Base-by-base conservation (phyloP, 2,888 invertebrate species). In the Dyspetes luteomarginatus region DNA sequence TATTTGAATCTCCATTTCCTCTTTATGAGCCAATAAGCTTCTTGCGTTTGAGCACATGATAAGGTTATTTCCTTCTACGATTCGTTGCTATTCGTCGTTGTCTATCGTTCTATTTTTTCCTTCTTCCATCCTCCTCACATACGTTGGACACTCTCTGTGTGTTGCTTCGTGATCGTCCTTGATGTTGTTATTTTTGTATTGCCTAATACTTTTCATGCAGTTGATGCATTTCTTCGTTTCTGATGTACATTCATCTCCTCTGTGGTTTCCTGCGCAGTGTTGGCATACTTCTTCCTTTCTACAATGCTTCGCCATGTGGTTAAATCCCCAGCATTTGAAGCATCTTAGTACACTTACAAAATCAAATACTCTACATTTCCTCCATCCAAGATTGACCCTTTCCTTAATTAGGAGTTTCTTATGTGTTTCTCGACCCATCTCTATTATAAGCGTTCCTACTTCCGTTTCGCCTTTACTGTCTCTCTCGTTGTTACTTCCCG, bases 1-100 rank as follows among this genome's bases (percentile, higher is more conserved):
- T 9, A 80, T 55, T 55, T 67, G 30, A 7, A 64, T 43, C 22
- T 56, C 65, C 17, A 78, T 50, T 48, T 78, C 67, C 2, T 74
- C 64, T 7, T 24, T 60, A 28, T 78, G 30, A 19, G 12, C 45
- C 0, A 78, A 19, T 4, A 78, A 15, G 12, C 78, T 78, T 19
- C 74, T 50, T 2, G 67, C 52, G 50, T 78, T 74, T 26, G 62
- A 36, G n/a, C 55, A 74, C 17, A 67, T 12, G 12, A 65, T 24
- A 0, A 19, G 4, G 1, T 24, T 5, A 4, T 28, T 17, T 30
- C 43, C 22, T 30, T 17, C 26, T 22, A 5, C 12, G 12, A 45
- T 19, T 58, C 12, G 9, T 69, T 69, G 48, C 64, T 64, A 48
- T 64, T 48, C 45, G 0, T 45, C 45, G 9, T 28, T 7, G 1